These are phyloP conservation scores for Anthopleura xanthogrammica DNA, from an alignment of 92 coral and sea anemone genomes.

Conservation along the genomic window DNA sequence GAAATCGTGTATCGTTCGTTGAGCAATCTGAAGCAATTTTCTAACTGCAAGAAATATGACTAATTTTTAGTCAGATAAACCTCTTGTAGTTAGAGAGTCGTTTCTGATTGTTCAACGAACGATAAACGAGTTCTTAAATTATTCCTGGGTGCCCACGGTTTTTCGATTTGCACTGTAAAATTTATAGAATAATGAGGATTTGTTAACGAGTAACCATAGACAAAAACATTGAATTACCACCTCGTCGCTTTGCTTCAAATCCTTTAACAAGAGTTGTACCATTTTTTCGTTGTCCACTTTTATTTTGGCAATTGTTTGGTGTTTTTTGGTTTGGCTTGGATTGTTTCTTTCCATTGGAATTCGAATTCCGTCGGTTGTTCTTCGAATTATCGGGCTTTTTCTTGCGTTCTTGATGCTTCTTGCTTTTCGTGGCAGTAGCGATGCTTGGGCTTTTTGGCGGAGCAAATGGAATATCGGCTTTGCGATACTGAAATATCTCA, in stretches of 20 bases:
- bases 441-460: constrained; percentile 26
- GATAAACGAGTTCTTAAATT: too few species aligned
- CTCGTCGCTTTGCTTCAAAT: neutral
- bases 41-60: too few species aligned
- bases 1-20: too few species aligned
- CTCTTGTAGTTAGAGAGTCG: too few species aligned
- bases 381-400: too few species aligned
- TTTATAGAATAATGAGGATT: neutral
- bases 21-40: too few species aligned
- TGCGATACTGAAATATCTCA: neutral
- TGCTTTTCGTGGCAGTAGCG: constrained; percentile 3
- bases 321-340: neutral
- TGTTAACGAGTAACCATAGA: neutral
- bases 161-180: too few species aligned
- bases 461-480: neutral
- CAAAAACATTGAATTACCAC: neutral
- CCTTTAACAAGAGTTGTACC: neutral
- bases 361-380: too few species aligned
- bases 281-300: neutral
- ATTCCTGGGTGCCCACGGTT: too few species aligned
- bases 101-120: too few species aligned
- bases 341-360: too few species aligned
- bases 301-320: neutral
- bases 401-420: neutral
- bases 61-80: too few species aligned